phyloP scores from a whole-genome alignment of 2,888 invertebrate genomes.

The Diarsia rubi region DNA sequence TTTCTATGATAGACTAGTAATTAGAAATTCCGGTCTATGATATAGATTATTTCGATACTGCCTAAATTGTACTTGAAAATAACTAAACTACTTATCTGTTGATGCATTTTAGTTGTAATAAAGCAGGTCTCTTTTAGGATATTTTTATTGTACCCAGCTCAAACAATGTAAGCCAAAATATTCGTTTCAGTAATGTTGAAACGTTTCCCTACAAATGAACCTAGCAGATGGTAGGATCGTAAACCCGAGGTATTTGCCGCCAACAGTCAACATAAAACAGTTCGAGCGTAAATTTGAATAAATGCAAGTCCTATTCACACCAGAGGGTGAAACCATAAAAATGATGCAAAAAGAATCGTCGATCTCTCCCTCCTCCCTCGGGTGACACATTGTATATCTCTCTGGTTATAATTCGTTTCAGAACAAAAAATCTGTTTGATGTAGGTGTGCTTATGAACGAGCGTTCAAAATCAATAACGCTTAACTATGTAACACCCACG shows the following conservation, averaged over 20 bases:
- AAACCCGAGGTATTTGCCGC: constrained; percentile 56
- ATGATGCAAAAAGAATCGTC: constrained; percentile 74
- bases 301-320: constrained; percentile 70
- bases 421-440: constrained; percentile 37
- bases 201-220: constrained; percentile 43
- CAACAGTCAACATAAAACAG: constrained; percentile 57
- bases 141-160: constrained; percentile 6
- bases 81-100: neutral
- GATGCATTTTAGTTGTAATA: constrained; percentile 17
- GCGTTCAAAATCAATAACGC: constrained; percentile 35
- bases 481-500: constrained; percentile 26
- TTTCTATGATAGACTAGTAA: constrained; percentile 67
- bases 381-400: constrained; percentile 14
- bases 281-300: constrained; percentile 58
- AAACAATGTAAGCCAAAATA: constrained; percentile 14
- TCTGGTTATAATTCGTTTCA: constrained; percentile 16
- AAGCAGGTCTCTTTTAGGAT: neutral
- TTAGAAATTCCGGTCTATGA: constrained; percentile 62
- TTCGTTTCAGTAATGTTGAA: constrained; percentile 22
- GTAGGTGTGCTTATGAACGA: constrained; percentile 31
- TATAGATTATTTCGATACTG: constrained; percentile 40
- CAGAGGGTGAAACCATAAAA: constrained; percentile 78
- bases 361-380: constrained; percentile 55
- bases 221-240: constrained; percentile 56
- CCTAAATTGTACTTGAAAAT: constrained; percentile 11